Evolutionary conservation across 2,888 invertebrate genomes (phyloP), one percentile per base, ranked within the genome.

Genomic region (Drosophila meridiana): DNA sequence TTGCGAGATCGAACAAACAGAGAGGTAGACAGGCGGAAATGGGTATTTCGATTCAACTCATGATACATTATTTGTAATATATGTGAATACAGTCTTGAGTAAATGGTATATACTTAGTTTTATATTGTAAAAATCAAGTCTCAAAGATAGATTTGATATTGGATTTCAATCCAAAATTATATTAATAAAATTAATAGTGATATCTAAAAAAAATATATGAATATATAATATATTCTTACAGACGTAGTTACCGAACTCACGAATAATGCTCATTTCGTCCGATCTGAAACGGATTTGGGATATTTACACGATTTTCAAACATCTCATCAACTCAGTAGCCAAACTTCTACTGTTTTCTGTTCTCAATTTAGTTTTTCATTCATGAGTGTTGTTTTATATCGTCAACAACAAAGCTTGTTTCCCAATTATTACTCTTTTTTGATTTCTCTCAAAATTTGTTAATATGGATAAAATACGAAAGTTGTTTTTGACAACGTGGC

Each of bases 401-500:
- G 53, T 40, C 28, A 38, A 70, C 63, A 64, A 32, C 76, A 4
- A 47, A 59, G 47, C 14, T 34, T 40, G 9, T 9, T 47, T 50
- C 13, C 2, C 2, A 30, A 30, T 11, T 0, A n/a, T 34, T 26
- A 64, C 58, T 59, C 50, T 11, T 52, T 34, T 36, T 28, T 43
- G 32, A 57, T 28, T 59, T 9, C 13, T n/a, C 40, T 69, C 52
- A 28, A 80, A 62, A 55, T 64, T 76, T 59, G 52, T 53, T n/a
- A 32, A 42, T 7, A 84, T 84, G 83, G 57, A 80, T 43, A 67
- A 75, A 47, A 28, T 72, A 8, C 45, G 69, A 47, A 65, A 59
- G 13, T 32, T 83, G 6, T 9, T 86, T 0, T 42, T 61, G n/a
- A 69, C 77, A 20, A 26, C 47, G 14, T 80, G 62, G 69, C 71